Evolutionary conservation across 2,888 invertebrate species (phyloP), one percentile per base, ranked within the genome.

Genomic region (Cephonodes hylas): DNA sequence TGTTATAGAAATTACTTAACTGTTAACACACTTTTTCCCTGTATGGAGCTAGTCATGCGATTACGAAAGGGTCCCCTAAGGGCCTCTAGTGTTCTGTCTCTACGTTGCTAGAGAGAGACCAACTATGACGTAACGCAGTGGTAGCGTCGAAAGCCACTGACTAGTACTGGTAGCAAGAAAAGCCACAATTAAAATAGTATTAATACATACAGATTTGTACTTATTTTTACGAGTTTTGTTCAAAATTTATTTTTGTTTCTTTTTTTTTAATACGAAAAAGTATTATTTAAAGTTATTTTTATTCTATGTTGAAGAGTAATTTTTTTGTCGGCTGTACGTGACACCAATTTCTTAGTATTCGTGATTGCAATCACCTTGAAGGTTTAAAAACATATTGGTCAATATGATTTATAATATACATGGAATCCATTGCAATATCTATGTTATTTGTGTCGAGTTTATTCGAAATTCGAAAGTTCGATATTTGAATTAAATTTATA

Each of bases 21-120:
- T 13, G 13, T 22, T 53, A 18, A 53, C 31, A 20, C 27, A 53
- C 31, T 31, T 53, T n/a, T 44, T 53, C 31, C 53, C 18, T 53
- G 27, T 48, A 48, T 48, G 53, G 6, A 46, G 23, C 25, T 45
- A 45, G 45, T 45, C 45, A 45, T 20, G 22, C 13, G 53, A 3
- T 53, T 53, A 53, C 53, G 53, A 27, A 53, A 53, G 27, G 10
- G 31, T 53, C 53, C 53, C 53, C n/a, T 31, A 53, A 27, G 27
- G 31, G 53, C 53, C 53, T 31, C 53, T 8, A 15, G 10, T 18
- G 31, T 53, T 53, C 53, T 8, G 53, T 10, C 53, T 53, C 53
- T 53, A 31, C 8, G 3, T n/a, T 18, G 10, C 27, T 53, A 53
- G 53, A 53, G 53, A 15, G 18, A 18, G 53, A 53, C 18, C 53